Base-by-base conservation (phyloP, 2,888 invertebrate species). In the Spodoptera picta region DNA sequence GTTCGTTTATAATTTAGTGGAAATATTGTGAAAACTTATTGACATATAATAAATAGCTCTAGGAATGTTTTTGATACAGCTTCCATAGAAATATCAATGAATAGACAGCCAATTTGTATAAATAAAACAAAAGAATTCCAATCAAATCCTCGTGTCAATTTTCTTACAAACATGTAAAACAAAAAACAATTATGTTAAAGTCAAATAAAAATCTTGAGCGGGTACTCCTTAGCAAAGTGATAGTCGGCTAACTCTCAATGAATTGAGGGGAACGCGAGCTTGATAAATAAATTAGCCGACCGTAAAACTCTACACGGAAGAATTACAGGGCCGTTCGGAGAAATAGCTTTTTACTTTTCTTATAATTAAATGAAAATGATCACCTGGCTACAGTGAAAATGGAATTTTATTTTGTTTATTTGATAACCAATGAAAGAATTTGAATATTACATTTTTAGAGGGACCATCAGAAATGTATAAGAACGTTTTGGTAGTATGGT, bases 241-340 rank as follows among this genome's bases (percentile, higher is more conserved):
- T 70, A 65, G 61, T 66, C 71, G 49, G 58, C 46, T 65, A 65
- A 53, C 71, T 75, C 58, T 53, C 75, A 66, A 73, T 73, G 75
- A 57, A 75, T 75, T 66, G 58, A 66, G 58, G 60, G 47, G 52
- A 70, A 48, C 55, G 43, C 31, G 53, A 66, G 72, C 58, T 71
- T 66, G 55, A 71, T 75, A 75, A 75, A 75, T 75, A 75, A 68
- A 60, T 64, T 60, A 64, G 64, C 50, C 55, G 49, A 47, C 53
- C 65, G 74, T 74, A 74, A 74, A 72, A 65, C 47, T 72, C 65
- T 56, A 69, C 56, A 74, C 58, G 55, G 70, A 72, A 65, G 55
- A 72, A 65, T 69, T 64, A 74, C 70, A 49, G 70, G 55, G 52
- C 53, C 44, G 69, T 74, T 65, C 52, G 42, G 46, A 44, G 23